Percentiles rank a stretch among this genome's conserved stretches.
phyloP scores from a whole-genome alignment of 1,140 invertebrate genomes.

The Drosophila subpulchrella region DNA sequence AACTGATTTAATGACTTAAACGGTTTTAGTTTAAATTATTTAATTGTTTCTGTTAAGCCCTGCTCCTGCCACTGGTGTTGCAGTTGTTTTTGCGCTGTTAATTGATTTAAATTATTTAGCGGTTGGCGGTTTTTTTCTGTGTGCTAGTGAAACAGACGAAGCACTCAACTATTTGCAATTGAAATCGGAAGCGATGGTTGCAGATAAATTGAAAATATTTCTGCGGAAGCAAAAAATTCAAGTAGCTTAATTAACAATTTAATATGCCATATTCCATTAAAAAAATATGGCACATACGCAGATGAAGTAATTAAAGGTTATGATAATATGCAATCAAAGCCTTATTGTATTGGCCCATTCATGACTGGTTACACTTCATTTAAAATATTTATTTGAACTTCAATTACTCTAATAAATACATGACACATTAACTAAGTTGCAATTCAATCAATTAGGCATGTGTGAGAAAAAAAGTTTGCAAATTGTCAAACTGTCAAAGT shows the following conservation, averaged over 20 bases:
- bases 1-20: constrained; percentile 75
- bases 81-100: constrained; percentile 24
- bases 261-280: not conserved
- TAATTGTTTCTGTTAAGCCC: constrained; percentile 58
- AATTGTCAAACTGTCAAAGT: constrained; percentile 39
- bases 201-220: not conserved
- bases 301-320: no score
- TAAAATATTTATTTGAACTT: not conserved
- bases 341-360: not conserved
- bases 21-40: constrained; percentile 65
- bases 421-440: constrained; percentile 2
- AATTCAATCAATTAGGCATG: constrained; percentile 35
- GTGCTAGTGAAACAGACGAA: not conserved
- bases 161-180: constrained; percentile 12
- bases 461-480: constrained; percentile 10
- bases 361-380: not conserved
- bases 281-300: not conserved
- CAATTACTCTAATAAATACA: not conserved
- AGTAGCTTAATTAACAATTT: not conserved
- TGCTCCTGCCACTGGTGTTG: constrained; percentile 6
- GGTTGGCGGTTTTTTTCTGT: constrained; percentile 19
- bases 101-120: constrained; percentile 76
- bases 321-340: no score
- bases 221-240: not conserved
- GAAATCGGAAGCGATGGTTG: constrained; percentile 19